Percentiles rank a stretch among this genome's conserved stretches.
These are phyloP conservation scores for Tamandua tetradactyla DNA, from an alignment of 2,797 vertebrate species.

Conservation along the genomic window DNA sequence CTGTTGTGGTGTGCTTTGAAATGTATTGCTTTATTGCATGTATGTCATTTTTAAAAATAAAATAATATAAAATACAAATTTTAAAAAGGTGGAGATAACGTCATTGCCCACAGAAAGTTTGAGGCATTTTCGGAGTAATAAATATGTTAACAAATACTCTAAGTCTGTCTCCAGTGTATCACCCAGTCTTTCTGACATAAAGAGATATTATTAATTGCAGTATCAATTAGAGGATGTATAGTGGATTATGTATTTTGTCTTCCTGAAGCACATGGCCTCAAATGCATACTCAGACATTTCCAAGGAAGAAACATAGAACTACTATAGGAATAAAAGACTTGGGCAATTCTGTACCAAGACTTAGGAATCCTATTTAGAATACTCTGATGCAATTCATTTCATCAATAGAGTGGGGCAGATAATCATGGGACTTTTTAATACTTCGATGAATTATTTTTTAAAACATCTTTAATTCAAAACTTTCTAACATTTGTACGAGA, in stretches of 20 bases:
- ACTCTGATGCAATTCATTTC: background rate
- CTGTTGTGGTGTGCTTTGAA: too few relatives aligned
- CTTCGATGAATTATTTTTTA: background rate
- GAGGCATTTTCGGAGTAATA: background rate
- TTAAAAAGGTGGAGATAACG: background rate
- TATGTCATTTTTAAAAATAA: too few relatives aligned
- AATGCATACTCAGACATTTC: background rate
- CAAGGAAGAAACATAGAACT: background rate
- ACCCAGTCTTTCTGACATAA: background rate
- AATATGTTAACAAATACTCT: background rate
- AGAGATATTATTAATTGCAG: background rate
- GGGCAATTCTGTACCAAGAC: background rate
- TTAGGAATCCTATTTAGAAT: background rate
- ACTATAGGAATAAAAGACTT: background rate
- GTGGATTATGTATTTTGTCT: background rate
- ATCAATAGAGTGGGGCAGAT: background rate
- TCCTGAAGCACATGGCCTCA: background rate
- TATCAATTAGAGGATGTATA: background rate
- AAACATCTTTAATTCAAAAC: conserved; percentile 33
- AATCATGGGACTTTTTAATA: background rate
- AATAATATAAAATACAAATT: too few relatives aligned
- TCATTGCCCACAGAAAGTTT: background rate
- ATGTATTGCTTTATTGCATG: too few relatives aligned
- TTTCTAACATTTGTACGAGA: background rate
- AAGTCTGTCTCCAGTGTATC: background rate